Base-by-base conservation (phyloP, 2,113 vertebrate species). In the Muscicapa adusta region DNA sequence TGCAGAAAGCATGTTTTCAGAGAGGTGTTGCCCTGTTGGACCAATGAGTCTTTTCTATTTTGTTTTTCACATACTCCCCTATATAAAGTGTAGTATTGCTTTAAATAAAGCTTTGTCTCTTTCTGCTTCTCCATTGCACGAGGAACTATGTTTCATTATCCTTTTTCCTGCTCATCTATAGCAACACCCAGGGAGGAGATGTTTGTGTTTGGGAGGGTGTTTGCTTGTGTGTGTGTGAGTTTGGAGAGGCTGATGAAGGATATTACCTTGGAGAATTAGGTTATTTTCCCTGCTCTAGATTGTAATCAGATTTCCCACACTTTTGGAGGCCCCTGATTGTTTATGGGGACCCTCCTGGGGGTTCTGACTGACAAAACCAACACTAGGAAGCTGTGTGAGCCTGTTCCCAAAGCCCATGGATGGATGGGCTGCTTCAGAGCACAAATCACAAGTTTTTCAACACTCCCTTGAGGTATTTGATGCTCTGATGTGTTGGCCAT, bases 211-310 rank as follows among this genome's bases (percentile, higher is more conserved):
- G n/a, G 82, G 73, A 85, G 48, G 8, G 0, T 51, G 89, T 85
- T 84, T 84, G 91, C 53, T 10, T 15, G 45, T 60, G 20, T 57
- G 50, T 57, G 36, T 47, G 47, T 23, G 75, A 20, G 20, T 78
- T 77, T 81, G 82, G 75, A 86, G 88, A 90, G 72, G 82, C 48
- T 90, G 78, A 40, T 18, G 67, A 70, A 93, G 78, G 86, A 95
- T 82, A 93, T 93, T 40, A 63, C 88, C 77, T 71, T 70, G 82
- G 62, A 94, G 82, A n/a, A 63, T 85, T 24, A 29, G 61, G 40
- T 45, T 90, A 56, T 91, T 91, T 85, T 71, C 89, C 65, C 79
- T 95, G 75, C 75, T 94, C 33, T 74, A 18, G 82, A 67, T 14
- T 77, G 72, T 77, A 88, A 91, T 94, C 72, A 77, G 42, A 68